A percentile compares a stretch with the other conserved stretches of the same genome.
Conservation (phyloP, 1,140 invertebrate genomes). For the Tetragonula clypearis region DNA sequence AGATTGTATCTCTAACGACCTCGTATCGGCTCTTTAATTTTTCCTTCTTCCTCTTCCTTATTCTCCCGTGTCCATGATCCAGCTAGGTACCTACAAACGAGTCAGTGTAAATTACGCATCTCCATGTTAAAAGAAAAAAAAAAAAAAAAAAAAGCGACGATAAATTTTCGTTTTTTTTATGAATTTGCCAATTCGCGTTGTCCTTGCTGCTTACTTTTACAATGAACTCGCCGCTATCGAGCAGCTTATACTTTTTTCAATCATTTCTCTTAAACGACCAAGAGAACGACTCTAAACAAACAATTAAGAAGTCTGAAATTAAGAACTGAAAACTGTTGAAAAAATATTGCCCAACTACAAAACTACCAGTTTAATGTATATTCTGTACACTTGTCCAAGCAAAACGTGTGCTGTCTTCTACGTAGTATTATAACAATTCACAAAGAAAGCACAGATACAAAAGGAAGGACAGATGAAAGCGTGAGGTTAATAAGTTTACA, state of each 20-base stretch:
- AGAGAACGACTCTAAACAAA: too few species aligned
- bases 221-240: background rate
- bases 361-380: too few species aligned
- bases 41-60: slow-evolving; percentile 21
- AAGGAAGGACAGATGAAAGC: background rate
- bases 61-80: background rate
- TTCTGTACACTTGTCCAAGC: too few species aligned
- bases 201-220: background rate
- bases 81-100: background rate
- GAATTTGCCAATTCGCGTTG: background rate
- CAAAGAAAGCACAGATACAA: background rate
- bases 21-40: slow-evolving; percentile 13
- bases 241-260: background rate
- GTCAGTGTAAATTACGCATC: slow-evolving; percentile 6
- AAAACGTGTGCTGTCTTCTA: too few species aligned
- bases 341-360: too few species aligned
- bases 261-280: too few species aligned
- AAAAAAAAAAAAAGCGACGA: background rate
- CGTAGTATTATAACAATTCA: background rate
- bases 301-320: too few species aligned
- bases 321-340: too few species aligned
- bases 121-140: background rate
- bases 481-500: slow-evolving; percentile 1
- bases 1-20: slow-evolving; percentile 57
- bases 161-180: background rate